Conservation (phyloP, 2,888 invertebrate genomes). For the Clitarchus hookeri region DNA sequence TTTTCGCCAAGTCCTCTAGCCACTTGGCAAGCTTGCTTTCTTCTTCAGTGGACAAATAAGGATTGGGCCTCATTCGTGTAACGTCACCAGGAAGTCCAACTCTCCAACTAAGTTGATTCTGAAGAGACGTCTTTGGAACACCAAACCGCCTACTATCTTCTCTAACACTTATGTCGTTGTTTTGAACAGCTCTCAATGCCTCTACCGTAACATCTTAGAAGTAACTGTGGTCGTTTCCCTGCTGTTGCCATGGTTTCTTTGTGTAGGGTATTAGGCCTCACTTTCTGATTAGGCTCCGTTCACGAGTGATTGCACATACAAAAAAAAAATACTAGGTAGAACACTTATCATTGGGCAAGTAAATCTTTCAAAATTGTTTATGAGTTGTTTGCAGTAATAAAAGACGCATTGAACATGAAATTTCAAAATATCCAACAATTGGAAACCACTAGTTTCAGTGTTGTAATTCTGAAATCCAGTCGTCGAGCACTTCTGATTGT, state of each 20-base stretch:
- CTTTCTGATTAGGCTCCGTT: too few species aligned
- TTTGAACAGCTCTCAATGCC: not conserved
- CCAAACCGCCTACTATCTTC: not conserved
- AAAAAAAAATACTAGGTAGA: too few species aligned
- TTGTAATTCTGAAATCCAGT: too few species aligned
- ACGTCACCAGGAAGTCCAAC: not conserved
- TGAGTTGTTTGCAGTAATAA: too few species aligned
- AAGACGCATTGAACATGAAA: too few species aligned
- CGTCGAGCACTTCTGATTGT: too few species aligned
- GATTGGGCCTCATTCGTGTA: not conserved
- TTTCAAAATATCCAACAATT: too few species aligned
- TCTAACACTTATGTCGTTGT: not conserved
- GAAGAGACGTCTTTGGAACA: not conserved
- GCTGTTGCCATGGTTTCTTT: not conserved
- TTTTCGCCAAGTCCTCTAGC: not conserved
- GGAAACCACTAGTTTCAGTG: too few species aligned
- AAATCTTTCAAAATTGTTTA: too few species aligned
- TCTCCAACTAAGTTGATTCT: conserved; percentile 4
- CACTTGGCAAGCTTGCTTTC: not conserved
- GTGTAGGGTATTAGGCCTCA: too few species aligned
- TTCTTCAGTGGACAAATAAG: not conserved
- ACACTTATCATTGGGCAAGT: too few species aligned
- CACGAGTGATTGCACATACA: too few species aligned
- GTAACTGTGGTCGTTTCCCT: not conserved
- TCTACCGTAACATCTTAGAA: not conserved